Conservation (phyloP, 2,113 vertebrate species). For the Sapayoa aenigma region DNA sequence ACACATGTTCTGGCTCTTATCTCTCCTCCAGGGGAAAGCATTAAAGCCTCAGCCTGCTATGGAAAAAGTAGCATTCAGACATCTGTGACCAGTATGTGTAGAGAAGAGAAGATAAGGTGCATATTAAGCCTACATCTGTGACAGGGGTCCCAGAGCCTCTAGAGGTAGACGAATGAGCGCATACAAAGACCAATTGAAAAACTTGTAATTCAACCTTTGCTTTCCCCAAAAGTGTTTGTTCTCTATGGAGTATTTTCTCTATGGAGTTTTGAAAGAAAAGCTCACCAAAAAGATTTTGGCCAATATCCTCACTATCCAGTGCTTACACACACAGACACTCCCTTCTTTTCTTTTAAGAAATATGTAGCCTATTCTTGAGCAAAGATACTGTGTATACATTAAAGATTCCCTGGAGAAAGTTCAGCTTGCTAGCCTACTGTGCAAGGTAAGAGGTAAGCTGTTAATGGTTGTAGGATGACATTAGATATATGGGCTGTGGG, state of each 20-base stretch:
- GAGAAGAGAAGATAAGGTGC: slow-evolving; percentile 7
- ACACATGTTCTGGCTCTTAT: slow-evolving; percentile 33
- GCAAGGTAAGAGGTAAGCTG: neutral
- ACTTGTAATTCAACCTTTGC: neutral
- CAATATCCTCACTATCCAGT: neutral
- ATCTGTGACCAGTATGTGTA: neutral
- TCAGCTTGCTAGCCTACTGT: neutral
- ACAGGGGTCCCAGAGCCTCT: neutral
- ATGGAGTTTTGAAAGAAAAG: neutral
- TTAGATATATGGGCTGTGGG: neutral
- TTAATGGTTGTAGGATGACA: neutral
- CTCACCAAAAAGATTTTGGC: neutral
- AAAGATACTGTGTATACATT: neutral
- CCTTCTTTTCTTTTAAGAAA: neutral
- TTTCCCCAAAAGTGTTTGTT: neutral
- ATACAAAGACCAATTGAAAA: neutral
- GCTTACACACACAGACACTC: neutral
- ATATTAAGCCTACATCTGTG: slow-evolving; percentile 1
- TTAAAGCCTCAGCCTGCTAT: slow-evolving; percentile 5
- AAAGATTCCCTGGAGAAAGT: neutral
- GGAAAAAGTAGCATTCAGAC: slow-evolving; percentile 24
- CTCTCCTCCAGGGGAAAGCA: slow-evolving; percentile 13
- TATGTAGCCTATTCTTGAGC: neutral
- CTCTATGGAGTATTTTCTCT: neutral
- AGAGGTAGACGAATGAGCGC: neutral